Conservation (phyloP, 2,113 vertebrate species). For the Heterochromis multidens region DNA sequence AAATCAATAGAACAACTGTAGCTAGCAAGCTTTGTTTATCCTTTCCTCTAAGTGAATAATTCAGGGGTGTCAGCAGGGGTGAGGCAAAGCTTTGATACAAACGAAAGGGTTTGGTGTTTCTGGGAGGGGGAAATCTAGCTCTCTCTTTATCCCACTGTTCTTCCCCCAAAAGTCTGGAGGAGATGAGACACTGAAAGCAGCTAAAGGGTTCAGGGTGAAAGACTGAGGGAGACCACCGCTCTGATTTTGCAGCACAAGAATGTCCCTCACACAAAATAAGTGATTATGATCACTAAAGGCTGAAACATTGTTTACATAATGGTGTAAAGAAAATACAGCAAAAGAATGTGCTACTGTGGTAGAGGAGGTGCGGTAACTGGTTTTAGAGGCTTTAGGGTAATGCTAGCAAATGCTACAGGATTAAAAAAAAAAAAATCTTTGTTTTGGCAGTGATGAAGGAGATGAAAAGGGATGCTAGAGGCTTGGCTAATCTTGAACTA, state of each 20-base stretch:
- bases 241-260: constrained; percentile 23
- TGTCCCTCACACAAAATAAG: constrained; percentile 23
- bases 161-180: neutral
- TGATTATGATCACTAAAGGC: neutral
- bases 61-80: constrained; percentile 53
- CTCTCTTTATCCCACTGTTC: neutral
- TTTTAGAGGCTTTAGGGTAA: neutral
- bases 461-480: neutral
- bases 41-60: constrained; percentile 68
- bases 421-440: too few species aligned
- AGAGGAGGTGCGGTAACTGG: neutral
- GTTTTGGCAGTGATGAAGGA: neutral
- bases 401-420: neutral
- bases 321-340: neutral
- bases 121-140: neutral
- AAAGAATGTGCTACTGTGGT: neutral
- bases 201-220: constrained; percentile 10
- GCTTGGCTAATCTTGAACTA: neutral
- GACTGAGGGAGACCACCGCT: neutral
- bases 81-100: constrained; percentile 56
- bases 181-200: constrained; percentile 14
- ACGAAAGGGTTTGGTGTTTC: constrained; percentile 49
- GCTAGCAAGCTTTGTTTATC: constrained; percentile 62
- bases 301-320: neutral
- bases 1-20: constrained; percentile 70